phyloP scores from a whole-genome alignment of 2,797 vertebrate genomes.

The Rhynchonycteris naso region DNA sequence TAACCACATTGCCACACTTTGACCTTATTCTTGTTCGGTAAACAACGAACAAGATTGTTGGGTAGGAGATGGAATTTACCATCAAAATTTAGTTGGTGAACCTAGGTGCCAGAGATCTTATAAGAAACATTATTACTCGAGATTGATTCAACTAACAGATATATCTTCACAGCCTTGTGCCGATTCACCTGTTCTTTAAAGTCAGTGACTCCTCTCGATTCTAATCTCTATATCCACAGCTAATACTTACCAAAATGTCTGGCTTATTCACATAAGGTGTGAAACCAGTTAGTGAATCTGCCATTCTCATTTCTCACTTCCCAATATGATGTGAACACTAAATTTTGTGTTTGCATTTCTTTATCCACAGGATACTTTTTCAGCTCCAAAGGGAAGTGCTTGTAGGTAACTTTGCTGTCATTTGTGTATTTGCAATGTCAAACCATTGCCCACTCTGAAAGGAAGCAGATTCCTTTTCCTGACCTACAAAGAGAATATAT shows the following conservation, averaged over 20 bases:
- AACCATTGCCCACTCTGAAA: neutral
- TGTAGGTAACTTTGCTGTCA: neutral
- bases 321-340: neutral
- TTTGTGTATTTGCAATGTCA: neutral
- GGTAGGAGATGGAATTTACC: too few relatives aligned
- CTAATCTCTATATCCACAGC: neutral
- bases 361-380: neutral
- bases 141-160: neutral
- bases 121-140: neutral
- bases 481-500: neutral
- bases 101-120: neutral
- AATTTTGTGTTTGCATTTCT: slow-evolving; percentile 22
- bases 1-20: neutral
- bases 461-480: neutral
- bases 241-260: neutral
- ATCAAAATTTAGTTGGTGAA: neutral
- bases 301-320: neutral
- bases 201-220: neutral
- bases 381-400: neutral
- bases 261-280: neutral
- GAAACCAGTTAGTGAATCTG: neutral
- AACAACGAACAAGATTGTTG: too few relatives aligned
- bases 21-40: neutral
- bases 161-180: neutral
- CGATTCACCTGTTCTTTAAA: neutral